Evolutionary conservation across 2,113 vertebrate species (phyloP).

Genomic region (Tenrec ecaudatus): DNA sequence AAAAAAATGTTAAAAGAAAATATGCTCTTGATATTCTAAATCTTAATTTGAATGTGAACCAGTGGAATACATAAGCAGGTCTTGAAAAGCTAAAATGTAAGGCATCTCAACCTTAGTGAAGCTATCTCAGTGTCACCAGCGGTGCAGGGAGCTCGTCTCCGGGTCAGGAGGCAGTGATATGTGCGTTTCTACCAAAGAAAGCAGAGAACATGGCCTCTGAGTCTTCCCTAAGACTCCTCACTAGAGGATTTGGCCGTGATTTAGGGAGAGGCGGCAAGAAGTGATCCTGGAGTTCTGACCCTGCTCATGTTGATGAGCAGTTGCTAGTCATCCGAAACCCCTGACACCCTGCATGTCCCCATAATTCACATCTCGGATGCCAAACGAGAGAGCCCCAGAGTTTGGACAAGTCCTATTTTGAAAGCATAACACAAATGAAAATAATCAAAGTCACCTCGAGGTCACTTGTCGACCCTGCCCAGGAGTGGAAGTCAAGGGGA

Average conservation of each 20-base stretch:
- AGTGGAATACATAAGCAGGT: not conserved
- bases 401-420: not conserved
- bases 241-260: conserved; percentile 78
- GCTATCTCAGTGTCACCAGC: conserved; percentile 63
- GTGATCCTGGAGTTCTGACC: not conserved
- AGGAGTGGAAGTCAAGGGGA: not conserved
- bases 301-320: conserved; percentile 25
- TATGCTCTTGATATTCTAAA: not conserved
- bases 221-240: conserved; percentile 74
- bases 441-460: not conserved
- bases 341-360: not conserved
- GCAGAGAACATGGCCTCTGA: conserved; percentile 78
- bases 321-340: conserved; percentile 57
- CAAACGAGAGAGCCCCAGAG: conserved; percentile 12
- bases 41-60: conserved; percentile 8
- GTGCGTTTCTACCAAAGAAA: conserved; percentile 80
- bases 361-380: not conserved
- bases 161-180: conserved; percentile 72
- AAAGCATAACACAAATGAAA: conserved; percentile 34
- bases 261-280: conserved; percentile 66
- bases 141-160: conserved; percentile 74
- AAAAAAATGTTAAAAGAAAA: too few species aligned
- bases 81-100: too few species aligned
- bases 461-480: not conserved
- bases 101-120: conserved; percentile 78